Evolutionary conservation across 2,113 vertebrate species (phyloP), one percentile per base, ranked within the genome.

Genomic region (Urocynchramus pylzowi): DNA sequence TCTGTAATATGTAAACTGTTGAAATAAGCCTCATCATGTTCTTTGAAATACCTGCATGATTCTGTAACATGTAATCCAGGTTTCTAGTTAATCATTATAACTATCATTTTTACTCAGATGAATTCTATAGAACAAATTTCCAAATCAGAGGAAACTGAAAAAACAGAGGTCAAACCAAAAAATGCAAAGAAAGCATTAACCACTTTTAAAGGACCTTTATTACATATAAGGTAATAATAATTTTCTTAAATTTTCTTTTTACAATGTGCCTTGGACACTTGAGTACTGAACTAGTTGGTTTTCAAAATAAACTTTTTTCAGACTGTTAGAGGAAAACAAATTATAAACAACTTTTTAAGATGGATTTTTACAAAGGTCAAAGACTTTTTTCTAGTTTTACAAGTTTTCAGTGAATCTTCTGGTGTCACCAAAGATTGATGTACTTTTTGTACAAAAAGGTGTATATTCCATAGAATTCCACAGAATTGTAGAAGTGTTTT

Each of bases 181-280:
- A 98, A 98, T 94, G 97, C 97, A 95, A 98, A 98, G 97, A 99
- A 98, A 97, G 98, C 99, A 33, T 64, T 98, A 94, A 99, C 98
- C 63, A 98, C 99, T 70, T 99, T 99, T 97, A 99, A 99, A 98
- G 99, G 99, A 86, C 96, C 97, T 76, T 98, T 99, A 94, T 97
- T 99, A 68, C 98, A 99, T 61, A 99, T 99, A 96, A 99, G 99
- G 99, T 99, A 98, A 94, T 93, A 71, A 41, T 60, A 77, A 30
- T 68, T 61, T 60, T 87, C 5, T 28, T 75, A 52, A 27, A 45
- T 71, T 42, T 45, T 73, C 56, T 60, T 77, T 74, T 73, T n/a
- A 17, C n/a, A 26, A 10, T 85, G 42, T 91, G 35, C 76, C 54
- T 92, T 82, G 53, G 28, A 70, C 64, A 81, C 35, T 89, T 75